These are phyloP conservation scores for Andrena chrysosceles DNA, from an alignment of 2,888 invertebrate species.

Conservation along the genomic window DNA sequence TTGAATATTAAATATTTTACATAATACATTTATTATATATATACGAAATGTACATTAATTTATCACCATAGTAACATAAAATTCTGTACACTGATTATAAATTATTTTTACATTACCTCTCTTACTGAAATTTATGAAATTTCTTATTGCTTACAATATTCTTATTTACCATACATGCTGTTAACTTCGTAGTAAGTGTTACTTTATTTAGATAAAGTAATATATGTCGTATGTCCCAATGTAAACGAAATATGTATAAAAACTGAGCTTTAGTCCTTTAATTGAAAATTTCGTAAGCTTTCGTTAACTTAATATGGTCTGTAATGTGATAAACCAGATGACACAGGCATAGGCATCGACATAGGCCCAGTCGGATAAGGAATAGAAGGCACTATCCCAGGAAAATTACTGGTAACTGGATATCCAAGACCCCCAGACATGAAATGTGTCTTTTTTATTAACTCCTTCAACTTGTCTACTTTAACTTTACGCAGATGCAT, in stretches of 20 bases:
- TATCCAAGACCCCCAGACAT: conserved; percentile 76
- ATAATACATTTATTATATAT: not conserved
- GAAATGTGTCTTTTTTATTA: conserved; percentile 86
- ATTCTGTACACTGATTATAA: conserved; percentile 4
- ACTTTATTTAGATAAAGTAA: not conserved
- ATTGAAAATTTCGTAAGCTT: not conserved
- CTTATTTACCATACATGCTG: not conserved
- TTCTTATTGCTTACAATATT: not conserved
- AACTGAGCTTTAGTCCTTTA: not conserved
- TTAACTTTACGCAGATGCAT: conserved; percentile 95
- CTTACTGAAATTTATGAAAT: not conserved
- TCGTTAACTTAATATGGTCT: conserved; percentile 69
- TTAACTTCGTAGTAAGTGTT: not conserved
- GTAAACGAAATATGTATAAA: not conserved
- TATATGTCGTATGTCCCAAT: not conserved
- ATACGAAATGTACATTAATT: conserved; percentile 15
- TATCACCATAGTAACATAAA: conserved; percentile 4
- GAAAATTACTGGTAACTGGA: conserved; percentile 84
- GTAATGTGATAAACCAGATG: conserved; percentile 70
- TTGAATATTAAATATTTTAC: conserved; percentile 6
- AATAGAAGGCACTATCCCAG: conserved; percentile 84
- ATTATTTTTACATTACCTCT: not conserved
- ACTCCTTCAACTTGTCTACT: conserved; percentile 95
- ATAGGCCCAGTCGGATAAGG: conserved; percentile 91
- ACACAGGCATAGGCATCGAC: conserved; percentile 91